Evolutionary conservation across 2,797 vertebrate species (phyloP), one percentile per base, ranked within the genome.

Genomic region (Bovichtus diacanthus): DNA sequence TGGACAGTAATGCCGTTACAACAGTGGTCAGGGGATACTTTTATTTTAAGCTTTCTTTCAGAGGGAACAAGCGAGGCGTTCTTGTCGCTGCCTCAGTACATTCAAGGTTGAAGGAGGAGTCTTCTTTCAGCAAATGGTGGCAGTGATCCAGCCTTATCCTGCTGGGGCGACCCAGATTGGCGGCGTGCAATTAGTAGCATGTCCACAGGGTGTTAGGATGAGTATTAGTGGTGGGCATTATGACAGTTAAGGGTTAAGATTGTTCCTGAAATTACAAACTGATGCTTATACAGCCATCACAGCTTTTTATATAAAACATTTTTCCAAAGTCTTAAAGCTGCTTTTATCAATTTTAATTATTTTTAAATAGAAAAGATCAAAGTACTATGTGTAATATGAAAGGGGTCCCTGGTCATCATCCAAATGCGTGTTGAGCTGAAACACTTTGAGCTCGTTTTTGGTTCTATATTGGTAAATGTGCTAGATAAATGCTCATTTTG

Each of bases 161-260:
- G 75, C 76, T 72, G 76, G 54, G 77, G 12, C 89, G 86, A 89
- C 92, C 90, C 84, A 92, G 83, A 89, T 93, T 79, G 80, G 75
- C 77, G 69, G 56, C 6, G 50, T 29, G 21, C 81, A 92, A 90
- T 93, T 92, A 91, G 85, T 53, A 50, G 78, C 69, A 58, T 43
- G 83, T 90, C 90, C 81, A 41, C 67, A 12, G 87, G 88, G 87
- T 53, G 74, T 87, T 61, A 23, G 59, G 78, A 73, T 38, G 41
- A 76, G 80, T 86, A 75, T 80, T 61, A 77, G 79, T 53, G 59
- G 44, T 66, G 27, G 34, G 29, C 56, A 69, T 75, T 73, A 59
- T 70, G 47, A 78, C 60, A 59, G 77, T 79, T 82, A 56, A 82
- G 39, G 46, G 61, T 80, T 75, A 63, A 78, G 44, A 75, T 41